Conservation (phyloP, 1,140 invertebrate species). For the Cylas formicarius region DNA sequence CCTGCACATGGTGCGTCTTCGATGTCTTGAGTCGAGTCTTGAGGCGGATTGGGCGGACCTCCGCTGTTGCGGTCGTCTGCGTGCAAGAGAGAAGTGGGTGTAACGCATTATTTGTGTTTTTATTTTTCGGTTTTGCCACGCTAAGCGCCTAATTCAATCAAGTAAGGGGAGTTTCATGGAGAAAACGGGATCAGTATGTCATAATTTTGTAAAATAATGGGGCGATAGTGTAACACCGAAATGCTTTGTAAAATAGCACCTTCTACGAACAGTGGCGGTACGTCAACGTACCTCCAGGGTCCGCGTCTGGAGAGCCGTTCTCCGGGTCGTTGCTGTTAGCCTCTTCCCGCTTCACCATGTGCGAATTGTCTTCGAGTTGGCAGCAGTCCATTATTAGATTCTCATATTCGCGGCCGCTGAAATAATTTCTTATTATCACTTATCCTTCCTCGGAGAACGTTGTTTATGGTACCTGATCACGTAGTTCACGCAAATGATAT, state of each 20-base stretch:
- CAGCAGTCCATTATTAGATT: constrained; percentile 88
- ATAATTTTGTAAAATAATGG: no score
- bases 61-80: constrained; percentile 52
- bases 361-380: constrained; percentile 75
- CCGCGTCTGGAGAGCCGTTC: constrained; percentile 78
- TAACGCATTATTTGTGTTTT: no score
- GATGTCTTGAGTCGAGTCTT: constrained; percentile 47
- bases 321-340: constrained; percentile 71
- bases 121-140: no score
- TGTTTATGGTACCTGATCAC: constrained; percentile 68
- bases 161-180: no score
- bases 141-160: no score
- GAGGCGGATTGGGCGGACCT: constrained; percentile 48
- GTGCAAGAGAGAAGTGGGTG: constrained; percentile 29
- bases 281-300: constrained; percentile 57
- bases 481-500: constrained; percentile 94
- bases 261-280: constrained; percentile 40
- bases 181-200: no score
- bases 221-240: constrained; percentile 2
- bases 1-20: constrained; percentile 44
- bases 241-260: constrained; percentile 23
- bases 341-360: constrained; percentile 71
- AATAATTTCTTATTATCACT: no score
- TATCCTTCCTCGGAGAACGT: constrained; percentile 6
- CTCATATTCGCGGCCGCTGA: constrained; percentile 83